Evolutionary conservation across 2,797 vertebrate genomes (phyloP), one percentile per base, ranked within the genome.

Genomic region (Lophius americanus): DNA sequence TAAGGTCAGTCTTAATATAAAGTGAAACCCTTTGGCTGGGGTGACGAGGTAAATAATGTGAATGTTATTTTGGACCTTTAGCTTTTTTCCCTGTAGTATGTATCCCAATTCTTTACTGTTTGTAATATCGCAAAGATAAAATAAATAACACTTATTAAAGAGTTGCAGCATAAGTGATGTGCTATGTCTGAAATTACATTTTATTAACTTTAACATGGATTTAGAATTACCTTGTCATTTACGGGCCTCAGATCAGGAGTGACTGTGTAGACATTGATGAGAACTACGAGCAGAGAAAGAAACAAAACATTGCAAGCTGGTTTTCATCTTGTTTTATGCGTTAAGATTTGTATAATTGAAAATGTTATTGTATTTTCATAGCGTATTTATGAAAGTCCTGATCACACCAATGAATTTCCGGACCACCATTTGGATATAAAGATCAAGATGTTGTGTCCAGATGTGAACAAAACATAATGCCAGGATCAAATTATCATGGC

Each of bases 191-290:
- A 1, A 3, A 9, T 5, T 32, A 9, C 8, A 51, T 66, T 23
- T 14, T 42, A 56, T 13, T 51, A 38, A 7, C 13, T 60, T 62
- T 37, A 7, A 50, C 4, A 11, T 23, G 35, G 23, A 49, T 53
- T 51, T 33, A 12, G 1, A 43, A 43, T 75, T 93, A 98, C 97
- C 95, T 94, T 96, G 82, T 95, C 92, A 10, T 89, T 95, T 79
- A 92, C 76, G 0, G 96, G 96, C 53, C 94, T 93, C 86, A 98
- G 86, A 84, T 97, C 92, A 32, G 96, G 96, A 38, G 92, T 94
- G 76, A 98, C 93, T 36, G 92, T 94, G 69, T 95, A 96, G 69
- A 97, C 86, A 37, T 95, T 96, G 86, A 98, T 93, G 76, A 96
- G 84, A 83, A 97, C 96, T 98, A 46, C 54, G 83, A 68, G 43